Percentiles rank a stretch among this genome's conserved stretches.
These are phyloP conservation scores for Orthosia incerta DNA, from an alignment of 2,888 invertebrate species.

Conservation along the genomic window DNA sequence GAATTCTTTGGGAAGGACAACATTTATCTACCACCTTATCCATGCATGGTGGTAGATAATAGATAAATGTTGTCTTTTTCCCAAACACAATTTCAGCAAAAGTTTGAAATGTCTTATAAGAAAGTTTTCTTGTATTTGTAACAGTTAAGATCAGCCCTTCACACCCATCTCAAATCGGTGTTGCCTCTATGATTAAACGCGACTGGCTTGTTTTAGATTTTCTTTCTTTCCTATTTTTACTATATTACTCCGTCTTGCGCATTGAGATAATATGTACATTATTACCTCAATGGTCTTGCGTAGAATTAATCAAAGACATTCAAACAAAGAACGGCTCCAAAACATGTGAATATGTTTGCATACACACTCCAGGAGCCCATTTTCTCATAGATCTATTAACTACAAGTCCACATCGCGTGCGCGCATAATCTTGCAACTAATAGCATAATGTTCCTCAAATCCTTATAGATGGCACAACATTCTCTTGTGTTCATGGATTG, in stretches of 20 bases:
- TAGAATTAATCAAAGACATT: background rate
- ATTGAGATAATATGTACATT: too few species aligned
- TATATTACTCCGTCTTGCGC: background rate
- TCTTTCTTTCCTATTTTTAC: background rate
- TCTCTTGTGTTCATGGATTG: constrained; percentile 47
- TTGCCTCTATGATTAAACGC: background rate
- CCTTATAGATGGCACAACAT: constrained; percentile 59
- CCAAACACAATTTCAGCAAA: background rate
- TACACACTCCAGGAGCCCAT: constrained; percentile 20
- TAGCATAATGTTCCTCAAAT: constrained; percentile 58
- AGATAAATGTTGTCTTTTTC: background rate
- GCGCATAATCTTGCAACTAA: constrained; percentile 59
- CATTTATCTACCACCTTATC: too few species aligned
- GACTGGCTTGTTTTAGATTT: background rate
- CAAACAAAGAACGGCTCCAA: constrained; percentile 19
- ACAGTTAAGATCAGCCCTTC: too few species aligned
- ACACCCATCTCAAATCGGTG: too few species aligned
- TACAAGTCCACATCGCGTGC: constrained; percentile 53
- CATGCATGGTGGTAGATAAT: background rate
- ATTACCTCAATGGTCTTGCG: too few species aligned
- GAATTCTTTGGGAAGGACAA: background rate
- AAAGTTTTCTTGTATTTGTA: background rate
- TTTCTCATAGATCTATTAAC: constrained; percentile 42
- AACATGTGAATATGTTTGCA: background rate
- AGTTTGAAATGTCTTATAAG: background rate